Percentiles rank a stretch among this genome's conserved stretches.
Conservation (phyloP, 1,140 invertebrate genomes). For the Teleogryllus occipitalis region DNA sequence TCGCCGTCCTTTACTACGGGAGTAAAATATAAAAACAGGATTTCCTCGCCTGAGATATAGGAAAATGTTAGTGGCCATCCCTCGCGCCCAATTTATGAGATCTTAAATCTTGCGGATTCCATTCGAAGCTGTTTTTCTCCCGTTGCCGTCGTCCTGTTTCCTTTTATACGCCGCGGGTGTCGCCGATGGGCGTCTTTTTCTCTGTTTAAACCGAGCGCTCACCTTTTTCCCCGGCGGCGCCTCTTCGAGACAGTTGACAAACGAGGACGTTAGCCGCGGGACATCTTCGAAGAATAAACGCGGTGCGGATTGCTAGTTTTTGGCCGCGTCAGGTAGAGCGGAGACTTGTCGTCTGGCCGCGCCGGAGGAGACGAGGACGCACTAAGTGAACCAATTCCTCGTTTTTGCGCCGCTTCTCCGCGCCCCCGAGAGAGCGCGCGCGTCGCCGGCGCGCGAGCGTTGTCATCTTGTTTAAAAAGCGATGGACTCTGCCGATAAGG, state of each 20-base stretch:
- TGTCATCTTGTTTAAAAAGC: slow-evolving; percentile 5
- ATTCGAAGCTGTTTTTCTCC: background rate
- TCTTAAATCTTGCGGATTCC: background rate
- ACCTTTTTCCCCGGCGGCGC: background rate
- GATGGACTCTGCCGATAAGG: slow-evolving; percentile 3
- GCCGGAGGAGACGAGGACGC: background rate
- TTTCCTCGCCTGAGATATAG: background rate
- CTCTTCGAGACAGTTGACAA: background rate
- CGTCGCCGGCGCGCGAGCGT: background rate
- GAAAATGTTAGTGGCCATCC: slow-evolving; percentile 3
- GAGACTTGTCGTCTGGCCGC: background rate
- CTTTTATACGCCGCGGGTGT: background rate
- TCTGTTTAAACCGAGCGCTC: background rate
- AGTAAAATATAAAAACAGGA: background rate
- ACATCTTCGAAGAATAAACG: background rate
- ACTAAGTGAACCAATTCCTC: background rate
- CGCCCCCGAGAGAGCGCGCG: background rate
- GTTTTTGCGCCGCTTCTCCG: background rate
- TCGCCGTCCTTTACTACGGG: background rate
- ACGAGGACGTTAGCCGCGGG: background rate
- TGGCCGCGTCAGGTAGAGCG: background rate
- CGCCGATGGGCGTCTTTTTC: background rate
- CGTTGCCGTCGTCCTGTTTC: background rate
- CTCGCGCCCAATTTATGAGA: background rate
- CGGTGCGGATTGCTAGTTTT: background rate